Evolutionary conservation across 1,140 invertebrate species (phyloP).

Genomic region (Euschistus heros): DNA sequence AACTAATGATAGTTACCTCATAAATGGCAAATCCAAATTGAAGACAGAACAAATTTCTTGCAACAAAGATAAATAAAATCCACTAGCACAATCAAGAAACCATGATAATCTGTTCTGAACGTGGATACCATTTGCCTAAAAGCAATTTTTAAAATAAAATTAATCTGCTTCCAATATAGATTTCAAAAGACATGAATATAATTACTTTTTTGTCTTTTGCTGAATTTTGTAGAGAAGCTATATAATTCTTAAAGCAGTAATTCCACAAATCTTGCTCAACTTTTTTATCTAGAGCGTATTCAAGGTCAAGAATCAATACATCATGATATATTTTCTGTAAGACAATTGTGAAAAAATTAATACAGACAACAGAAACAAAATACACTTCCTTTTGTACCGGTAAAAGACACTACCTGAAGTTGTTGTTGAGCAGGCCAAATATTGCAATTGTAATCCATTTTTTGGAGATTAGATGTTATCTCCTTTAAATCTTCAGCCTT

Average conservation of each 20-base stretch:
- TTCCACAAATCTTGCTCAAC: slow-evolving; percentile 85
- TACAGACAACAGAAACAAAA: not conserved
- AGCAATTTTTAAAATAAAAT: not conserved
- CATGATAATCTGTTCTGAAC: slow-evolving; percentile 42
- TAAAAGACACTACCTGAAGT: slow-evolving; percentile 1
- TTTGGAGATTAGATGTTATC: slow-evolving; percentile 40
- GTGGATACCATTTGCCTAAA: slow-evolving; percentile 2
- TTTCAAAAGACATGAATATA: not conserved
- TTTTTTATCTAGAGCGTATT: slow-evolving; percentile 80
- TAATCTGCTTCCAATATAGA: not conserved
- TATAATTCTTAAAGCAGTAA: slow-evolving; percentile 78
- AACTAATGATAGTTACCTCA: slow-evolving; percentile 38
- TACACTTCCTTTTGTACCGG: not conserved
- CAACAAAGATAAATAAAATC: slow-evolving; percentile 69
- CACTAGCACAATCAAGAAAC: slow-evolving; percentile 71
- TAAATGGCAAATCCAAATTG: slow-evolving; percentile 67
- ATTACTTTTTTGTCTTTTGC: slow-evolving; percentile 23
- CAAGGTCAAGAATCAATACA: slow-evolving; percentile 65
- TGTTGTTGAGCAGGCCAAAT: slow-evolving; percentile 20
- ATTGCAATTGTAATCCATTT: slow-evolving; percentile 38
- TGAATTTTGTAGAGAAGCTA: slow-evolving; percentile 52
- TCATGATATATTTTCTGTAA: slow-evolving; percentile 62
- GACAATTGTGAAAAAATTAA: not conserved
- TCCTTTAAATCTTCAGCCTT: slow-evolving; percentile 59
- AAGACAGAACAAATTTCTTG: slow-evolving; percentile 73